Evolutionary conservation across 2,113 vertebrate genomes (phyloP), one percentile per base, ranked within the genome.

Genomic region (Onychostruthus taczanowskii): DNA sequence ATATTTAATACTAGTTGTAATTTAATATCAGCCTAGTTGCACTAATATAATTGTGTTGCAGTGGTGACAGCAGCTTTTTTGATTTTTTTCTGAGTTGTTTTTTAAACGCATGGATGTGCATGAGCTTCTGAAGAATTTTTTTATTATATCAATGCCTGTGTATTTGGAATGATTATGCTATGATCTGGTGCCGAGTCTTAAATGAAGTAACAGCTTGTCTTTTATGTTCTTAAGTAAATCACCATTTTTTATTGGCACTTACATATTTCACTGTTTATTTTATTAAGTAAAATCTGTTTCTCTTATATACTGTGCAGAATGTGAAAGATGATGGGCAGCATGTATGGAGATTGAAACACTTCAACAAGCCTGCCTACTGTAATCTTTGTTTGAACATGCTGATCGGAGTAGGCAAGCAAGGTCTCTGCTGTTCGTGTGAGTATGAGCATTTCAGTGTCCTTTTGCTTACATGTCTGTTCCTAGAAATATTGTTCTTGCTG

Each of bases 351-450:
- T 98, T 99, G 97, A 99, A 99, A 94, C 99, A 99, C 96, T 99
- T 99, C 96, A 99, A 99, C 97, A 99, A 99, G 90, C 99, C 99
- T 49, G 99, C 99, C 49, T 99, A 99, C 97, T 99, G 99, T 90
- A 99, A 99, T 96, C 98, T 99, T 86, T 99, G 99, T 90, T 97
- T 99, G 95, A 99, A 99, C 96, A 99, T 99, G 99, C 97, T 99
- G 63, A 98, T 99, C 1, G 99, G 99, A 20, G 98, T 99, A 91
- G 99, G 99, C 53, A 99, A 99, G 94, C 99, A 99, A 95, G 99
- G 99, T 31, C 98, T 99, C 80, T 98, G 98, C 98, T 99, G 99
- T 97, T 99, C 98, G 11, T 99, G 99, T 99, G 97, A 99, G 98
- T 98, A 95, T 39, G 16, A 39, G 7, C 11, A 43, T 89, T 78